These are phyloP conservation scores for Cosmia trapezina DNA, from an alignment of 2,888 invertebrate species.

Conservation along the genomic window DNA sequence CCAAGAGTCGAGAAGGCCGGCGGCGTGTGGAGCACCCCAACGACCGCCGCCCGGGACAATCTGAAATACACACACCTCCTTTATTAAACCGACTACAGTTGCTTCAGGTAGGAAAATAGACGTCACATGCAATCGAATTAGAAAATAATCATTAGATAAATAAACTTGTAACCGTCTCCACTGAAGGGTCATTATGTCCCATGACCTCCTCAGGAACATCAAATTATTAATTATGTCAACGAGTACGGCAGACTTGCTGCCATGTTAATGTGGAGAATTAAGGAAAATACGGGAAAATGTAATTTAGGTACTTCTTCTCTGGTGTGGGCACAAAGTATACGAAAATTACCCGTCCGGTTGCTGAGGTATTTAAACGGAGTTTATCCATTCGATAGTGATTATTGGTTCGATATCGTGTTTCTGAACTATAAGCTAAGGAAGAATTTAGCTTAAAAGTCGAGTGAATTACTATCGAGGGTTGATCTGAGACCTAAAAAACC, in stretches of 20 bases:
- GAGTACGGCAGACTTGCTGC: neutral
- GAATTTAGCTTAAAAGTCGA: no score
- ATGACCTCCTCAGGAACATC: neutral
- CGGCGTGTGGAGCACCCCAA: conserved; percentile 85
- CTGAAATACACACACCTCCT: conserved; percentile 70
- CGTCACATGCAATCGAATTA: neutral
- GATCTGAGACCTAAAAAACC: no score
- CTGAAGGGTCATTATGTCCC: neutral
- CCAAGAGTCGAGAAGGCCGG: conserved; percentile 87
- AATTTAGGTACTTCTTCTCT: neutral
- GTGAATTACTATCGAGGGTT: no score
- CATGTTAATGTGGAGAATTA: no score
- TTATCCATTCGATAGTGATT: no score
- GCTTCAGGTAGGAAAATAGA: neutral
- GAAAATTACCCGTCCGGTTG: neutral
- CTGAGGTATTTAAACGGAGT: no score
- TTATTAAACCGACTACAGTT: neutral
- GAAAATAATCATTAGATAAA: neutral
- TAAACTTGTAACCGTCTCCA: conserved; percentile 4
- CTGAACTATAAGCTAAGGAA: no score
- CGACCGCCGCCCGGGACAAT: conserved; percentile 89
- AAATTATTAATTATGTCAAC: neutral
- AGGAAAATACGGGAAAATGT: neutral
- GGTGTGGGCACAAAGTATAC: neutral
- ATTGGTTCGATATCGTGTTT: no score